A percentile compares a stretch with the other conserved stretches of the same genome.
Conservation (phyloP, 2,113 vertebrate species). For the Phodopus roborovskii region DNA sequence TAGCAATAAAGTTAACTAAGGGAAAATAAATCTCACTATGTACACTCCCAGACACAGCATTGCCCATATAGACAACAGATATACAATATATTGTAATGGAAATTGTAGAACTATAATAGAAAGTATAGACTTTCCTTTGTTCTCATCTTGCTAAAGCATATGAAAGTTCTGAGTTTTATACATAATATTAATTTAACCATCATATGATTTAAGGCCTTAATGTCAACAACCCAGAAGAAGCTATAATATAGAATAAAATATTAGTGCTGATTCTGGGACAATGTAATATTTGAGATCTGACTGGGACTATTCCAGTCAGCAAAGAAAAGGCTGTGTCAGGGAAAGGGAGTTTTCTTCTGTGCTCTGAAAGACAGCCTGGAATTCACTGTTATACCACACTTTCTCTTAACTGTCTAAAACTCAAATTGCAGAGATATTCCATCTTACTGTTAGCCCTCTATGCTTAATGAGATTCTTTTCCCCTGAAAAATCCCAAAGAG, state of each 20-base stretch:
- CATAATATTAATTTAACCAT: background rate
- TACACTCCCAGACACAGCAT: fast-evolving
- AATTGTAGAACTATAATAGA: background rate
- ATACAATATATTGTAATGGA: background rate
- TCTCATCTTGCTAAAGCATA: background rate
- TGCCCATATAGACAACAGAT: background rate
- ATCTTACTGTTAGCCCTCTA: background rate
- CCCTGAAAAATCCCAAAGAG: background rate
- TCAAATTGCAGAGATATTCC: background rate
- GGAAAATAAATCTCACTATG: background rate
- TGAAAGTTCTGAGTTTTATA: background rate
- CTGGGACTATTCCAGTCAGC: background rate
- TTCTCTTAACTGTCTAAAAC: background rate
- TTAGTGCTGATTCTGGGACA: background rate
- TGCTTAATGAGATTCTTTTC: background rate
- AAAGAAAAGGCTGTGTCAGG: background rate
- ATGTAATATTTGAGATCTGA: background rate
- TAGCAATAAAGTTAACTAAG: background rate
- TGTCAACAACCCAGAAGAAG: background rate
- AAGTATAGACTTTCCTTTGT: background rate
- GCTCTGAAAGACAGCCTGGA: background rate
- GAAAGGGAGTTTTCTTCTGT: background rate
- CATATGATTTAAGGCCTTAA: background rate
- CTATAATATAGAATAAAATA: background rate
- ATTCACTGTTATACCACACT: background rate